Base-by-base conservation (phyloP, 2,888 invertebrate genomes). In the Archips crataeganus region DNA sequence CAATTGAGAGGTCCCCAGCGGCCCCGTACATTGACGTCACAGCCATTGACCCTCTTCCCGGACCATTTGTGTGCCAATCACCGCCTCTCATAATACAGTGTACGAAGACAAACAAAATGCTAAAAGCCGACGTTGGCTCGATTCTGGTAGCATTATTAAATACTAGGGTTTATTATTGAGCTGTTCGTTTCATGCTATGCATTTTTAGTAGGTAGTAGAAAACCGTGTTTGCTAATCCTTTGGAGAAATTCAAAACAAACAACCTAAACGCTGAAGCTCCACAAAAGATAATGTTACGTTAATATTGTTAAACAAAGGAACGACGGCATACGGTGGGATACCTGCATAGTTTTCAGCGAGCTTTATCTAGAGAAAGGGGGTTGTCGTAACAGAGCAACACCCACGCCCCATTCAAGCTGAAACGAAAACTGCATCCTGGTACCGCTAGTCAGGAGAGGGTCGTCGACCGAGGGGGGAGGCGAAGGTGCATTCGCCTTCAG, bases 381-480 rank as follows among this genome's bases (percentile, higher is more conserved):
- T 76, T 66, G 76, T 82, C 81, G 80, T 81, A 87, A 86, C 84
- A 81, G 80, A 76, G 77, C 79, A 79, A 81, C 87, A 86, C 90
- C 88, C 88, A 89, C 83, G 82, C 75, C 81, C 81, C 86, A 88
- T 90, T 89, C 86, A 87, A 85, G 82, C 84, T 86, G 81, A 82
- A 87, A 86, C 84, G 82, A 89, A 90, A 89, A 85, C 84, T 88
- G 86, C 85, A 85, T 79, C 84, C 79, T 82, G 84, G 81, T 82
- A 84, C 82, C 81, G 80, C 80, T 80, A 77, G 79, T 70, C 78
- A 75, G 77, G 79, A 78, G 79, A 78, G 79, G 87, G 82, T 91
- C 86, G 91, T 90, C 76, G 89, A 91, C 87, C 90, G 83, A 75
- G 82, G 86, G 83, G 84, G 87, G 82, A 79, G 84, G 84, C 78